phyloP scores from a whole-genome alignment of 1,140 invertebrate species.

The Oedothorax gibbosus region DNA sequence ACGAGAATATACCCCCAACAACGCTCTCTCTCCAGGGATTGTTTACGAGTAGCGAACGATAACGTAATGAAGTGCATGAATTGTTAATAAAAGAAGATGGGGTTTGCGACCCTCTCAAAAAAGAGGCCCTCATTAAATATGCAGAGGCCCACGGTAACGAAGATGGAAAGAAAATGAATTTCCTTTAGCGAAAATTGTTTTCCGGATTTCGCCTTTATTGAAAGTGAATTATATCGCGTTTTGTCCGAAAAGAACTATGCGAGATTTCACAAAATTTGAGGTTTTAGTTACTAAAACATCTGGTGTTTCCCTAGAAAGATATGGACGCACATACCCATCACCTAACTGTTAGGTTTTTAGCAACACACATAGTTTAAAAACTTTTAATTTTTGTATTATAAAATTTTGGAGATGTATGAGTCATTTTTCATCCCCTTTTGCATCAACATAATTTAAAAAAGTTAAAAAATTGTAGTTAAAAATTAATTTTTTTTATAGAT shows the following conservation, averaged over 20 bases:
- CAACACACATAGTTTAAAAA: no score
- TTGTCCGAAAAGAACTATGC: neutral
- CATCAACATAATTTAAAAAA: no score
- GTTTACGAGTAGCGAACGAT: constrained; percentile 35
- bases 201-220: constrained; percentile 16
- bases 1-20: neutral
- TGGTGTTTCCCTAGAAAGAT: no score
- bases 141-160: constrained; percentile 19
- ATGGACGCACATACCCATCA: no score
- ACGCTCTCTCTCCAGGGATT: neutral
- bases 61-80: constrained; percentile 27
- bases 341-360: no score
- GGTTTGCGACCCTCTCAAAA: constrained; percentile 11
- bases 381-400: no score
- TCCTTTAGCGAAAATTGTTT: constrained; percentile 39
- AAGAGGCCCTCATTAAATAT: constrained; percentile 11
- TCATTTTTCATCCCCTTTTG: no score
- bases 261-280: neutral
- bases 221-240: constrained; percentile 27
- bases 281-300: no score
- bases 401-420: no score
- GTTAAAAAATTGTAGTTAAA: no score
- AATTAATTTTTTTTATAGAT: no score
- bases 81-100: constrained; percentile 23
- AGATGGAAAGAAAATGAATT: constrained; percentile 38